These are phyloP conservation scores for Heterotis niloticus DNA, from an alignment of 2,113 vertebrate genomes.

Conservation along the genomic window DNA sequence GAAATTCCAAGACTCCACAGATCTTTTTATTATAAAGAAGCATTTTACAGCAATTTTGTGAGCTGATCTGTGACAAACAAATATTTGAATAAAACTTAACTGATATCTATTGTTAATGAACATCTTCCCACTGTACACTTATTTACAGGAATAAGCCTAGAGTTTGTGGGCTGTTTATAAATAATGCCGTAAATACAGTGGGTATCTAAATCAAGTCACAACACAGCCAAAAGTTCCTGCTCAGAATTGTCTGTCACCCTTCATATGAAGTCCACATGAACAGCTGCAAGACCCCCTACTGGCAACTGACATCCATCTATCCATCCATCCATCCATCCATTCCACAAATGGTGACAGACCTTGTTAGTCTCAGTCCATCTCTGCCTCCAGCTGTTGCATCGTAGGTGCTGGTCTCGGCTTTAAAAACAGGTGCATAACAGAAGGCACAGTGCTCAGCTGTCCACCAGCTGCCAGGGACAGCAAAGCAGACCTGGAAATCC, in stretches of 20 bases:
- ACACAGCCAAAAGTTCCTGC: not conserved
- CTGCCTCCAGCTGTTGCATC: not conserved
- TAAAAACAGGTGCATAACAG: conserved; percentile 4
- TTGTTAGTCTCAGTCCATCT: not conserved
- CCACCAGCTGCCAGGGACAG: not conserved
- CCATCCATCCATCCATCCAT: not conserved
- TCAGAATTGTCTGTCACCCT: too few species aligned
- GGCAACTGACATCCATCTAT: not conserved
- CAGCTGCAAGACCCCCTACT: conserved; percentile 11
- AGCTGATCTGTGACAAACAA: conserved; percentile 12
- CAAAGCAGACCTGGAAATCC: conserved; percentile 37
- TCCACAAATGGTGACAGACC: not conserved
- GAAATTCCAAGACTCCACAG: conserved; percentile 14
- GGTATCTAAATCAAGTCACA: not conserved
- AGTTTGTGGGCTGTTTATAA: conserved; percentile 7
- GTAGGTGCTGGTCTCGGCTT: not conserved
- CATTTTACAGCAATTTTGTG: conserved; percentile 21
- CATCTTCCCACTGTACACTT: conserved; percentile 18
- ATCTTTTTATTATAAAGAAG: conserved; percentile 32
- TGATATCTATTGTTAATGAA: conserved; percentile 16
- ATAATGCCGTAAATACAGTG: conserved; percentile 10
- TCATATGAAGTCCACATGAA: not conserved
- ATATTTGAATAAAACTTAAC: conserved; percentile 27
- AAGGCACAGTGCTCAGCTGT: conserved; percentile 26
- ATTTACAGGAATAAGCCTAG: conserved; percentile 17